Conservation (phyloP, 2,888 invertebrate genomes). For the Andrena chrysosceles region DNA sequence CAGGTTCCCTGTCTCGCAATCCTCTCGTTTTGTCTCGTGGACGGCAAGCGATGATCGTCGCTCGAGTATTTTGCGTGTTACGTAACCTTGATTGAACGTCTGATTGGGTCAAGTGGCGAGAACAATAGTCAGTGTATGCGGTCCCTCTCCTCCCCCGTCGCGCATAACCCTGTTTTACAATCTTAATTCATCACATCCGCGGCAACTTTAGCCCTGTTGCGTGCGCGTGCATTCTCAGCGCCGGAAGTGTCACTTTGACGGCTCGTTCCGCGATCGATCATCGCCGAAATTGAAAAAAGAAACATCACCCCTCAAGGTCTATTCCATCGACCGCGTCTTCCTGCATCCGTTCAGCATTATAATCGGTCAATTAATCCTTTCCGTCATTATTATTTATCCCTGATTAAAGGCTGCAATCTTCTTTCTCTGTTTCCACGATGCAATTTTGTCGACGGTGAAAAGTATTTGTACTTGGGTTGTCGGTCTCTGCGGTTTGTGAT, state of each 20-base stretch:
- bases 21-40: neutral
- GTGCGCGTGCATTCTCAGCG: conserved; percentile 43
- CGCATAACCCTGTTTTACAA: conserved; percentile 77
- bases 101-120: conserved; percentile 82
- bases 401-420: too few species aligned
- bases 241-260: conserved; percentile 65
- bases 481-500: too few species aligned
- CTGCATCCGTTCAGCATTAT: neutral
- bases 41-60: conserved; percentile 1
- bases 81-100: conserved; percentile 77
- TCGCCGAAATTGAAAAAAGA: conserved; percentile 46
- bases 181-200: conserved; percentile 79
- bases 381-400: neutral
- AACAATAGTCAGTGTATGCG: conserved; percentile 78
- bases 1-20: neutral
- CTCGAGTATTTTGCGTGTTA: conserved; percentile 76
- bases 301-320: conserved; percentile 40
- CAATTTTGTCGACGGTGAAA: too few species aligned
- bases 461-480: too few species aligned
- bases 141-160: conserved; percentile 65
- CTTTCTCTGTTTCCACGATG: too few species aligned
- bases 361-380: neutral
- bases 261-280: conserved; percentile 44
- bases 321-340: conserved; percentile 35
- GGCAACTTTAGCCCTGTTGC: conserved; percentile 64